Evolutionary conservation across 2,888 invertebrate genomes (phyloP).

Genomic region (Buathra laborator): DNA sequence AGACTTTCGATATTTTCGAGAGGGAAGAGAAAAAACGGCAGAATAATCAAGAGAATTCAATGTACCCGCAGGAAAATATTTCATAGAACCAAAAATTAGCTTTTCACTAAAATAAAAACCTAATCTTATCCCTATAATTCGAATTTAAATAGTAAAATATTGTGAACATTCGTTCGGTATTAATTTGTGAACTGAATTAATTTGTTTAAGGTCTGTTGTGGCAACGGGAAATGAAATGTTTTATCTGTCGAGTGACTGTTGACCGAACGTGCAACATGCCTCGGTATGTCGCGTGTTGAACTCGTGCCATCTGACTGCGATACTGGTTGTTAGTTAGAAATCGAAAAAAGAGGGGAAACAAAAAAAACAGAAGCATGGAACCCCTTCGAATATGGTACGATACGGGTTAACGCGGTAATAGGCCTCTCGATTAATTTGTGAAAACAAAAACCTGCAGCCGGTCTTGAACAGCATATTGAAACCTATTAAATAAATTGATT

Average conservation of each 20-base stretch:
- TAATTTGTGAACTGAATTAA: constrained; percentile 40
- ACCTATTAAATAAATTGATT: constrained; percentile 64
- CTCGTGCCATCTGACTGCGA: constrained; percentile 71
- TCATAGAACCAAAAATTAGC: neutral
- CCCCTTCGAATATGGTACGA: constrained; percentile 60
- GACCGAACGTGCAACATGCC: constrained; percentile 39
- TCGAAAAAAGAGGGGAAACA: constrained; percentile 5
- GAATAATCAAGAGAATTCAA: neutral
- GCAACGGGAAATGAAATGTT: constrained; percentile 47
- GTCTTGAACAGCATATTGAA: constrained; percentile 56
- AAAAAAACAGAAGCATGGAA: constrained; percentile 28
- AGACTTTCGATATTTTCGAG: neutral
- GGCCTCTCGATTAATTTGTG: constrained; percentile 79
- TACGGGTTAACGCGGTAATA: constrained; percentile 77
- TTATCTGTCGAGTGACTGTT: constrained; percentile 39
- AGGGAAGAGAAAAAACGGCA: neutral
- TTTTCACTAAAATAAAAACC: neutral
- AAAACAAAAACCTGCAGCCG: constrained; percentile 74
- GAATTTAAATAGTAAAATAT: neutral
- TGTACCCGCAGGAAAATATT: neutral
- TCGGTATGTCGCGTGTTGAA: constrained; percentile 65
- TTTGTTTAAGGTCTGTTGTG: constrained; percentile 34
- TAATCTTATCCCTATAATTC: neutral
- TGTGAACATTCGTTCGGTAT: neutral
- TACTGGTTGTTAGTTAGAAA: constrained; percentile 37